Evolutionary conservation across 1,140 invertebrate genomes (phyloP).

Genomic region (Coenobita brevimanus): DNA sequence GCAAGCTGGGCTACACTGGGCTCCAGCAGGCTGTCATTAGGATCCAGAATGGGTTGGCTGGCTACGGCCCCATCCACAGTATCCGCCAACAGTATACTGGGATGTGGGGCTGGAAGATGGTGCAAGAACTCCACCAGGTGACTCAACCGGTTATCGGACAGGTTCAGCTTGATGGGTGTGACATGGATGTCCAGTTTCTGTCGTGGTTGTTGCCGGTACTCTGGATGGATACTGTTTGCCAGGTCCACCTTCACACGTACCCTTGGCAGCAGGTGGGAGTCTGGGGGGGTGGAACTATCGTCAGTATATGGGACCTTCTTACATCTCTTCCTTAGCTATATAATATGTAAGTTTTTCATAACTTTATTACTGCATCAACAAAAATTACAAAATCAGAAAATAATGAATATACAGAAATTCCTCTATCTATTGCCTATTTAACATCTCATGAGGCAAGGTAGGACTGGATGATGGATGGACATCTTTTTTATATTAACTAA

Average conservation of each 20-base stretch:
- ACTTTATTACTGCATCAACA: too few relatives aligned
- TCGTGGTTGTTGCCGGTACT: slow-evolving; percentile 83
- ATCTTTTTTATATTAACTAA: too few relatives aligned
- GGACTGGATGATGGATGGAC: too few relatives aligned
- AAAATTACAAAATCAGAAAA: too few relatives aligned
- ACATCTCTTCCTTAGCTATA: too few relatives aligned
- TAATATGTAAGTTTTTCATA: too few relatives aligned
- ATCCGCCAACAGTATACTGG: slow-evolving; percentile 46
- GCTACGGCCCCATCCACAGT: slow-evolving; percentile 37
- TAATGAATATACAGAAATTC: too few relatives aligned
- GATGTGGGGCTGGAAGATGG: slow-evolving; percentile 78
- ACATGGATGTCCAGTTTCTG: slow-evolving; percentile 85
- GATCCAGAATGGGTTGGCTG: slow-evolving; percentile 12
- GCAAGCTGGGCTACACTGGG: slow-evolving; percentile 70
- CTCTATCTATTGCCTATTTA: too few relatives aligned
- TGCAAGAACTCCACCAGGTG: slow-evolving; percentile 81
- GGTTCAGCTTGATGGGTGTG: slow-evolving; percentile 83
- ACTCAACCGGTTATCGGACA: slow-evolving; percentile 84
- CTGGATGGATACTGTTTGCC: slow-evolving; percentile 85
- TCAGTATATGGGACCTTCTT: too few relatives aligned
- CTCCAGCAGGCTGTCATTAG: slow-evolving; percentile 67
- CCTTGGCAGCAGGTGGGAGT: slow-evolving; percentile 84
- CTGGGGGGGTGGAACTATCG: too few relatives aligned
- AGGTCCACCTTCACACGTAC: slow-evolving; percentile 81
- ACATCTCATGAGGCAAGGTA: too few relatives aligned